Evolutionary conservation across 2,113 vertebrate genomes (phyloP).

Genomic region (Oenanthe melanoleuca): DNA sequence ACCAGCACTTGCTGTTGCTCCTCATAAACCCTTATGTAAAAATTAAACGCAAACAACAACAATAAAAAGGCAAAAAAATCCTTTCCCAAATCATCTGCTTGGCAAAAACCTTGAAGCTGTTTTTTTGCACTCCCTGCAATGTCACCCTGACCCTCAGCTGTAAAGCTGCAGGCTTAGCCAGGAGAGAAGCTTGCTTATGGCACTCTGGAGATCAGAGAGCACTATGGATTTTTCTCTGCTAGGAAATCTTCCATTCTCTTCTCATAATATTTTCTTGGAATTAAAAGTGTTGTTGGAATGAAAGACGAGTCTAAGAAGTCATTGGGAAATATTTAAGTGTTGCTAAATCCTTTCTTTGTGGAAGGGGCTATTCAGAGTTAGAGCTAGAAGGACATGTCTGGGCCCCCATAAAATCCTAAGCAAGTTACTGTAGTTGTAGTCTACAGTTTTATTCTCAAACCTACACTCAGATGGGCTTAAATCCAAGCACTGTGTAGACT

Average conservation of each 20-base stretch:
- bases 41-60: no score
- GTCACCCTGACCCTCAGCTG: background rate
- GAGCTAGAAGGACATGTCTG: fast-evolving
- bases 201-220: background rate
- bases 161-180: background rate
- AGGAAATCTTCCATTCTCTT: background rate
- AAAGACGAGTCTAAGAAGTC: background rate
- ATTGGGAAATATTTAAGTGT: background rate
- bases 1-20: background rate
- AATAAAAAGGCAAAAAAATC: fast-evolving
- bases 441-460: background rate
- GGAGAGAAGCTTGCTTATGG: background rate
- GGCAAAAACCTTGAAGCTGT: background rate
- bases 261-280: background rate
- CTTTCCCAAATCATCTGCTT: background rate
- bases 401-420: background rate
- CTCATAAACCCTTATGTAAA: background rate
- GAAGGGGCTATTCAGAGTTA: background rate
- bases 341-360: background rate
- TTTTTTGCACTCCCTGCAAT: background rate
- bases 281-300: background rate
- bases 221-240: background rate
- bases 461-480: background rate
- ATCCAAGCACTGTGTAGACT: background rate
- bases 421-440: background rate